Evolutionary conservation across 2,113 vertebrate species (phyloP).

Genomic region (Alaudala cheleensis): DNA sequence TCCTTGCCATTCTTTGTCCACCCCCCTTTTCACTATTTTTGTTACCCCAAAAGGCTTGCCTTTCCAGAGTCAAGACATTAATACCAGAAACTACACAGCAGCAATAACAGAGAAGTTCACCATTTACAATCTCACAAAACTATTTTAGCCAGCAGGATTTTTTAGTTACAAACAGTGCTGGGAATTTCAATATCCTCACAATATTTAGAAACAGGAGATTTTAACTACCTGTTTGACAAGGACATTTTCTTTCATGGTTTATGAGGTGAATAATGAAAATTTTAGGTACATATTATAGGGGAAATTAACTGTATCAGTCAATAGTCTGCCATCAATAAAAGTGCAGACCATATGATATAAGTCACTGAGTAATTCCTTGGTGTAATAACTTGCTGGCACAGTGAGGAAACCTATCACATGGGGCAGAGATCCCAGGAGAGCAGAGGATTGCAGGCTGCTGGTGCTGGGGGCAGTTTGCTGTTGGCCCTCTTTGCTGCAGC

Average conservation of each 20-base stretch:
- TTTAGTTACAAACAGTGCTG: not conserved
- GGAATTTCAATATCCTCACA: not conserved
- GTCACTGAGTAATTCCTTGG: not conserved
- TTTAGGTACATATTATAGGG: not conserved
- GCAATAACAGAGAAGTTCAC: not conserved
- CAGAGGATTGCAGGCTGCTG: not conserved
- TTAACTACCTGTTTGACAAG: not conserved
- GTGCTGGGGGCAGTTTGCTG: no score
- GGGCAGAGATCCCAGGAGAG: not conserved
- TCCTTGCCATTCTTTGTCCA: not conserved
- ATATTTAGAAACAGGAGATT: not conserved
- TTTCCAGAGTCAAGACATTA: not conserved
- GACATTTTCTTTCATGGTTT: not conserved
- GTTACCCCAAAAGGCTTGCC: not conserved
- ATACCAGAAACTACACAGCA: not conserved
- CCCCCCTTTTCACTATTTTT: not conserved
- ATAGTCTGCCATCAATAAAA: not conserved
- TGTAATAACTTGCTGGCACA: not conserved
- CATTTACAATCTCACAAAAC: not conserved
- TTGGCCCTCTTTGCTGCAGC: not conserved
- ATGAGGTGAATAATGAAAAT: not conserved
- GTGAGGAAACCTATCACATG: accelerated
- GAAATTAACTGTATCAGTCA: not conserved
- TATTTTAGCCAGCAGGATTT: not conserved
- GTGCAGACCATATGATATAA: not conserved